Conservation (phyloP, 2,888 invertebrate species). For the Amphipyra tragopoginis region DNA sequence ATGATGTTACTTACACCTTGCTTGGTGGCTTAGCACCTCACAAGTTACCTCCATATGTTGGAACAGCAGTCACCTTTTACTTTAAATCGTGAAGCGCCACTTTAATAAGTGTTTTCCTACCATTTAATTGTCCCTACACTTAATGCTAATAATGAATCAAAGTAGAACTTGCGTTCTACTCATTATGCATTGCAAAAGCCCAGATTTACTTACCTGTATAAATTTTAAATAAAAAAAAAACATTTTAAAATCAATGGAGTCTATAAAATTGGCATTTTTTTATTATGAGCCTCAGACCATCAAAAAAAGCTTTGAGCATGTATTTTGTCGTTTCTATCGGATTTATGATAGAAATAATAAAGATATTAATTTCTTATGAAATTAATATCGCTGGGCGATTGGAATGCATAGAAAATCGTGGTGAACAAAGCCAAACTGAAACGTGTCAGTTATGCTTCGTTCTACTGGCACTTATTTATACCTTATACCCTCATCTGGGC, state of each 20-base stretch:
- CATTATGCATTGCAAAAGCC: slow-evolving; percentile 46
- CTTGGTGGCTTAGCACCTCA: slow-evolving; percentile 25
- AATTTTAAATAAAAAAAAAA: no score
- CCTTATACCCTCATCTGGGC: slow-evolving; percentile 38
- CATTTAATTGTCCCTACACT: slow-evolving; percentile 29
- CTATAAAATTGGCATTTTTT: no score
- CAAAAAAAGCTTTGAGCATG: no score
- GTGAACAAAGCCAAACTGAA: slow-evolving; percentile 56
- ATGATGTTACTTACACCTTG: slow-evolving; percentile 19
- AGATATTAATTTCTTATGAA: slow-evolving; percentile 4
- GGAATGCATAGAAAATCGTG: slow-evolving; percentile 44
- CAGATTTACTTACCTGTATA: slow-evolving; percentile 2
- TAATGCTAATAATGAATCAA: slow-evolving; percentile 14
- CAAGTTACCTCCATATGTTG: not conserved
- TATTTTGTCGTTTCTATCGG: no score
- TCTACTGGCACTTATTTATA: slow-evolving; percentile 44
- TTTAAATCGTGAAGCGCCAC: slow-evolving; percentile 7
- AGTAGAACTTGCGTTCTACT: slow-evolving; percentile 31
- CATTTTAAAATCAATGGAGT: no score
- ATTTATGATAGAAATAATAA: no score
- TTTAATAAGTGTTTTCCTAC: slow-evolving; percentile 4
- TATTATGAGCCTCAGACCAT: no score
- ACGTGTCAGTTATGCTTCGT: slow-evolving; percentile 56
- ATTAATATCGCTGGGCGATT: slow-evolving; percentile 39
- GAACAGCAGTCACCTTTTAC: not conserved